Evolutionary conservation across 2,113 vertebrate species (phyloP), one percentile per base, ranked within the genome.

Genomic region (Nettapus auritus): DNA sequence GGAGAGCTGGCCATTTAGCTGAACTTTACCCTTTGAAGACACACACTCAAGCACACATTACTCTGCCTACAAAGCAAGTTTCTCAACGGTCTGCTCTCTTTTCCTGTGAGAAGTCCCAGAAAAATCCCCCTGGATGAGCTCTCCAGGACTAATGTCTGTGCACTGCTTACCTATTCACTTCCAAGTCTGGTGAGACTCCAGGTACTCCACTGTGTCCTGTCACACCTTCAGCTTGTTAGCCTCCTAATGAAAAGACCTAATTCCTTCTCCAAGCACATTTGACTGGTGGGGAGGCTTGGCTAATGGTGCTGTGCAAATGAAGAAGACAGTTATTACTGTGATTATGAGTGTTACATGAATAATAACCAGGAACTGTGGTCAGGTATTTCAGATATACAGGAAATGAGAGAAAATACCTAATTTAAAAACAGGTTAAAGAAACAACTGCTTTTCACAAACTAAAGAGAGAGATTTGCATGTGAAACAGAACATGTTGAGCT

Each of bases 281-380:
- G n/a, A 19, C 60, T 73, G 29, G 13, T 40, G 84, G 85, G 56
- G 44, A 95, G 86, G 85, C 52, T 94, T 88, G 66, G 88, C 69
- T 89, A 90, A 87, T 92, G 57, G 53, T 53, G 46, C 76, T 89
- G 69, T 82, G 66, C 71, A 93, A 94, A 93, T 90, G 34, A 95
- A 90, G 82, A 88, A 2, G 31, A 88, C 1, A 3, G 9, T 86
- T 91, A 95, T 94, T 93, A 84, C 62, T 63, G 19, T 36, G 50
- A 90, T 89, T 70, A 88, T 57, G 52, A 75, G 64, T 64, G 80
- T 91, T 83, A 86, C 64, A 56, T 75, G 71, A 91, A 62, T 53
- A 82, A 57, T 40, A 92, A 93, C 64, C 83, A 75, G 83, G 73
- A 93, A 71, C 52, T 81, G 69, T 83, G 38, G 34, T 82, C 90